phyloP scores from a whole-genome alignment of 2,888 invertebrate species.

The Brachypalpus laphriformis region DNA sequence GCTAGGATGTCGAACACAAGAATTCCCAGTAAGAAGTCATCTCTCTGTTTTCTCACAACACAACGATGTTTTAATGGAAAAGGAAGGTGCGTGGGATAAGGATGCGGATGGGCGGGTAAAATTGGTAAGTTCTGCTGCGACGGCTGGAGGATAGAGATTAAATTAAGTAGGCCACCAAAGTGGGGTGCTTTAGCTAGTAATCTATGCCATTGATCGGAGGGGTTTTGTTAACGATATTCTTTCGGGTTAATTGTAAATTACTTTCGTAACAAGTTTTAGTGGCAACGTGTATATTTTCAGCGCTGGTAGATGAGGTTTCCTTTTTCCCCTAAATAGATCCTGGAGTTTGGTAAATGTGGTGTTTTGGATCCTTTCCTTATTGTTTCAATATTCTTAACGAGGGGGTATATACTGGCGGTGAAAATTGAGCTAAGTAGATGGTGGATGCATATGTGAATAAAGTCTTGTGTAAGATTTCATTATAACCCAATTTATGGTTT shows the following conservation, averaged over 20 bases:
- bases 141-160: conserved; percentile 22
- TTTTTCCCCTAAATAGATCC: not conserved
- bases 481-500: conserved; percentile 49
- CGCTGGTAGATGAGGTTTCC: not conserved
- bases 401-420: not conserved
- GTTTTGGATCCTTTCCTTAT: conserved; percentile 25
- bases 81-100: conserved; percentile 7
- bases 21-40: conserved; percentile 4
- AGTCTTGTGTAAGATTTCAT: conserved; percentile 39
- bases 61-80: conserved; percentile 27
- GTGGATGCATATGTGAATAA: conserved; percentile 40
- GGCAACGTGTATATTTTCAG: not conserved
- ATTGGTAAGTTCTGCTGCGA: not conserved
- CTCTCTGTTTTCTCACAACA: conserved; percentile 5
- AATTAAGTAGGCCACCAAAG: conserved; percentile 64
- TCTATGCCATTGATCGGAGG: conserved; percentile 46
- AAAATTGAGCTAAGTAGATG: not conserved
- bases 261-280: conserved; percentile 20
- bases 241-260: conserved; percentile 67
- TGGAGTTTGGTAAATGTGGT: not conserved
- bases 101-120: no score
- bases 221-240: conserved; percentile 49
- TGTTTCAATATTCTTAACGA: conserved; percentile 1
- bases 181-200: conserved; percentile 37
- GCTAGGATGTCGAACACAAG: conserved; percentile 14